Base-by-base conservation (phyloP, 1,140 invertebrate species). In the Platyura marginata region DNA sequence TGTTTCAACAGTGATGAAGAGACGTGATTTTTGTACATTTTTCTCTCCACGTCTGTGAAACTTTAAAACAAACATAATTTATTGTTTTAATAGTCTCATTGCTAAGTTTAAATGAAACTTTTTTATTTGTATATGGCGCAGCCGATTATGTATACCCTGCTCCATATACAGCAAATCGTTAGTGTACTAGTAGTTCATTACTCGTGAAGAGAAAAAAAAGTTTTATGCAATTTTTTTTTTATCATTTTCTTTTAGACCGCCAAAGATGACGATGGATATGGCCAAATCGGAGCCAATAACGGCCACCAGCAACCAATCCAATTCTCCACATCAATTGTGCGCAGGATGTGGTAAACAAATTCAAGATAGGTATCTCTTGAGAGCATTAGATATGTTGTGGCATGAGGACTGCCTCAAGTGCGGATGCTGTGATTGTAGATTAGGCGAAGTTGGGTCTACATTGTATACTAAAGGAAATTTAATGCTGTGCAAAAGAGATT, bases 361-460 rank as follows among this genome's bases (percentile, higher is more conserved):
- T 52, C 85, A 80, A 35, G 83, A 89, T 59, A 75, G 83, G 56
- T 86, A 75, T 59, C 67, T 85, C 34, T 70, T 87, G 47, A 83
- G 84, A 60, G 87, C 91, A 4, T 61, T 95, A 52, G 90, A 96
- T 60, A 75, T 92, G 65, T 81, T 84, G 53, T 98, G 93, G 92
- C 93, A 97, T 64, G 93, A 97, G 65, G 92, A 96, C 65, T 98
- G 93, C 63, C 74, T 98, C 8, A 96, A 96, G 64, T 96, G 93
- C 61, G 87, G 88, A 44, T 95, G 91, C 66, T 97, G 92, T 66
- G 89, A 96, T 63, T 96, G 91, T 65, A 72, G 92, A 38, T 73
- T 98, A 35, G 93, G 92, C 11, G 93, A 97, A 64, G 90, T 97
- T n/a, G 92, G 93, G 21, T 93, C 90, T 35, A 93, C 90, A 1